Evolutionary conservation across 2,888 invertebrate species (phyloP).

Genomic region (Apantesis nais): DNA sequence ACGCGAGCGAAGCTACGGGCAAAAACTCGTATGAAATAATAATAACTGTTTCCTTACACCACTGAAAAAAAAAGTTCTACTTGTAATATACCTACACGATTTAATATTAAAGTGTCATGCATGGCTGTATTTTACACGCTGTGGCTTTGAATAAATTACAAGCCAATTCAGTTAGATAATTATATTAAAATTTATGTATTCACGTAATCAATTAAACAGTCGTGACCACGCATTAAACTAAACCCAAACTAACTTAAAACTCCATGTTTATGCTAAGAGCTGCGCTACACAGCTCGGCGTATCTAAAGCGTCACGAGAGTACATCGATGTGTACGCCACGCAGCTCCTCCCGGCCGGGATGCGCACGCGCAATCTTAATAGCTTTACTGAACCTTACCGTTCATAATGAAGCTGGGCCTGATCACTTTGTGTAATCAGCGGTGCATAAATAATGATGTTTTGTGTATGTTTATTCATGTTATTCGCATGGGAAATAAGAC

Average conservation of each 20-base stretch:
- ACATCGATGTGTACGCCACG: neutral
- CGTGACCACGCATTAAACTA: neutral
- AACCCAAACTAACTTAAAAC: constrained; percentile 2
- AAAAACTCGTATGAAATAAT: neutral
- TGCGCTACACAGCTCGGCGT: neutral
- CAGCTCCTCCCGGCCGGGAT: constrained; percentile 1
- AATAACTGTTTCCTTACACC: neutral
- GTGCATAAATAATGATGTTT: constrained; percentile 17
- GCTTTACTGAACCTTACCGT: constrained; percentile 13
- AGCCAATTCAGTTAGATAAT: neutral
- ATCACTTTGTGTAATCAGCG: constrained; percentile 23
- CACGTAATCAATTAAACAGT: constrained; percentile 6
- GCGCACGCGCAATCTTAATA: constrained; percentile 45
- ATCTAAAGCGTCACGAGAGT: constrained; percentile 3
- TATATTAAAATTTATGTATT: constrained; percentile 2
- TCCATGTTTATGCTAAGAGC: constrained; percentile 6
- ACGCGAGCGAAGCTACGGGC: neutral
- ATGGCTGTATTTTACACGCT: neutral
- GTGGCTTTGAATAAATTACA: neutral
- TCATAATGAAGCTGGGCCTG: constrained; percentile 16
- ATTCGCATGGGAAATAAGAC: constrained; percentile 16
- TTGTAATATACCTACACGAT: no score
- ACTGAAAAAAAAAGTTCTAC: neutral
- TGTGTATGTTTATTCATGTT: constrained; percentile 17
- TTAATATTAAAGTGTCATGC: neutral